phyloP scores from a whole-genome alignment of 2,888 invertebrate species.

The Papilio gigon region DNA sequence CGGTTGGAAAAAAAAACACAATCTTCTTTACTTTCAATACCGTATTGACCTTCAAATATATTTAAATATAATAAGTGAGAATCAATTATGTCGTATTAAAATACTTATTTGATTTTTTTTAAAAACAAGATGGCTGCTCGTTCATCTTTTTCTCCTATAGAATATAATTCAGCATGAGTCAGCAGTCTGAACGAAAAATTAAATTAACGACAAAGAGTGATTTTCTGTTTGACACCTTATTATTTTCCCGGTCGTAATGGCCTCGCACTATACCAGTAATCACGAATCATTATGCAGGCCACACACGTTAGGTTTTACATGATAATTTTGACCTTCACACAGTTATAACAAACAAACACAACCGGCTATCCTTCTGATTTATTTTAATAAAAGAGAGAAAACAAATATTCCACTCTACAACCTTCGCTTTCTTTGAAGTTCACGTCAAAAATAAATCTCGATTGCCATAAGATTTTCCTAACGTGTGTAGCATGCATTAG shows the following conservation, averaged over 20 bases:
- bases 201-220: not conserved
- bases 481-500: conserved; percentile 1
- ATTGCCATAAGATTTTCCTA: no score
- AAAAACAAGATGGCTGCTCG: no score
- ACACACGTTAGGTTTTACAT: not conserved
- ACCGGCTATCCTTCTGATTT: no score
- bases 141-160: no score
- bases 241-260: not conserved
- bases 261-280: conserved; percentile 3
- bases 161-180: not conserved
- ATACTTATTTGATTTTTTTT: no score
- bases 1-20: not conserved
- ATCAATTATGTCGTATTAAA: not conserved
- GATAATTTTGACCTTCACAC: not conserved
- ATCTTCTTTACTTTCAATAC: not conserved
- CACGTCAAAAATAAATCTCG: no score
- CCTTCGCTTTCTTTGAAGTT: no score
- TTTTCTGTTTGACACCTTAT: not conserved
- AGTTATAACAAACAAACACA: not conserved
- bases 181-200: not conserved
- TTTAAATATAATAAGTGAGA: not conserved
- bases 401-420: no score
- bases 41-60: not conserved
- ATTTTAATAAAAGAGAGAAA: no score
- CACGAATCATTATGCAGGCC: not conserved